Evolutionary conservation across 2,888 invertebrate genomes (phyloP).

Genomic region (Synanthedon tipuliformis): DNA sequence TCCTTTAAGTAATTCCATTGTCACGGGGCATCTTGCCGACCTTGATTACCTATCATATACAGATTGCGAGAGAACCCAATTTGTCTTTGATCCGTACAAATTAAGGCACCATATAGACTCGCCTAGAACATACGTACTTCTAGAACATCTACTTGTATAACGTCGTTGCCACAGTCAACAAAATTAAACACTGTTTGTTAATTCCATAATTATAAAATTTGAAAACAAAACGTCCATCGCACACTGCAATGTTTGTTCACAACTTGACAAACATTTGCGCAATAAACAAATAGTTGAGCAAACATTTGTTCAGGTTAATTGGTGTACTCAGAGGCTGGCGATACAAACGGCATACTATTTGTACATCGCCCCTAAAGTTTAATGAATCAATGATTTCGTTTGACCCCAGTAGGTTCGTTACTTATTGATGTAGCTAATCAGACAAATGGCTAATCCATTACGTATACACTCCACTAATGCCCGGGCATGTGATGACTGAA

Average conservation of each 20-base stretch:
- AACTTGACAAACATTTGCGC: conserved; percentile 16
- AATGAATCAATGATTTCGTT: conserved; percentile 55
- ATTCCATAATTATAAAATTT: not conserved
- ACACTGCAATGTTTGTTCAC: conserved; percentile 18
- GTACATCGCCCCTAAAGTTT: conserved; percentile 46
- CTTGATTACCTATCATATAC: too few relatives aligned
- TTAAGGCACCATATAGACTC: too few relatives aligned
- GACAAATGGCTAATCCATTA: conserved; percentile 68
- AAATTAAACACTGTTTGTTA: not conserved
- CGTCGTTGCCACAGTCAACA: not conserved
- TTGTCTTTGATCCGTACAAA: too few relatives aligned
- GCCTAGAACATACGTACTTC: too few relatives aligned
- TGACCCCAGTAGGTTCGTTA: conserved; percentile 50
- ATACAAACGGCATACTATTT: conserved; percentile 35
- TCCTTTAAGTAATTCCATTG: too few relatives aligned
- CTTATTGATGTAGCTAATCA: conserved; percentile 65
- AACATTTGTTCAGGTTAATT: conserved; percentile 55
- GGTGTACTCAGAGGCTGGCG: conserved; percentile 36
- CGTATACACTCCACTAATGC: conserved; percentile 34
- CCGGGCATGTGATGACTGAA: conserved; percentile 28
- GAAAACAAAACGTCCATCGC: not conserved
- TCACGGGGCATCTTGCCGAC: too few relatives aligned
- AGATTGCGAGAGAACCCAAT: too few relatives aligned
- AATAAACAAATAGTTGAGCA: conserved; percentile 10
- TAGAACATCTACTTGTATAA: too few relatives aligned